A percentile compares a stretch with the other conserved stretches of the same genome.
phyloP scores from a whole-genome alignment of 2,797 vertebrate species.

The Huso huso region DNA sequence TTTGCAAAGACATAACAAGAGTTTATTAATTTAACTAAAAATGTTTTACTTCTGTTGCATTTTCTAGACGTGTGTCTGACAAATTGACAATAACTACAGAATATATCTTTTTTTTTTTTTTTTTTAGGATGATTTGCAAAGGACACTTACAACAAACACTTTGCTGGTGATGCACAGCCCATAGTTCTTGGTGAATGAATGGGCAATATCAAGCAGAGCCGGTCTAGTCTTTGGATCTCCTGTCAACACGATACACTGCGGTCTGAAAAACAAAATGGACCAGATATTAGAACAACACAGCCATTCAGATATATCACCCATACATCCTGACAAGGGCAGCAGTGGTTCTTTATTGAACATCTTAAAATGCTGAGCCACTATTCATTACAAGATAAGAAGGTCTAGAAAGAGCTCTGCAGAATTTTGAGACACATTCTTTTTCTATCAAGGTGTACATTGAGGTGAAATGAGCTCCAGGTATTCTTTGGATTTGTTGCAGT shows the following conservation, averaged over 20 bases:
- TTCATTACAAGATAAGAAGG: background rate
- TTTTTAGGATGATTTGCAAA: background rate
- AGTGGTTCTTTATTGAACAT: background rate
- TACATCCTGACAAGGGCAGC: too few relatives aligned
- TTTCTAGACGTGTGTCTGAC: too few relatives aligned
- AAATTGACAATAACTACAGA: too few relatives aligned
- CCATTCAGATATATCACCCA: too few relatives aligned
- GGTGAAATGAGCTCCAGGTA: background rate
- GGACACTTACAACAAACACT: conserved; percentile 73
- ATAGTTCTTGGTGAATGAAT: conserved; percentile 80
- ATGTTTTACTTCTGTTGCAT: too few relatives aligned
- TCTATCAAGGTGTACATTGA: background rate
- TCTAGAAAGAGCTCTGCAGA: too few relatives aligned
- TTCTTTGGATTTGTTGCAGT: conserved; percentile 4
- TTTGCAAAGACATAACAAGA: too few relatives aligned
- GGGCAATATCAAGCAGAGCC: conserved; percentile 81
- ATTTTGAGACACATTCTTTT: background rate
- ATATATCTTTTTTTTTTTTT: too few relatives aligned
- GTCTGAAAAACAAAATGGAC: conserved; percentile 51
- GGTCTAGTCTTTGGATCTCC: conserved; percentile 78
- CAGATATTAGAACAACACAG: background rate
- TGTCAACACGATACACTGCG: conserved; percentile 81
- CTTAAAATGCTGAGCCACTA: background rate
- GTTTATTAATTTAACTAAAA: too few relatives aligned
- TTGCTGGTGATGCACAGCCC: conserved; percentile 87